phyloP scores from a whole-genome alignment of 2,797 vertebrate species.

The Epinephelus coioides region DNA sequence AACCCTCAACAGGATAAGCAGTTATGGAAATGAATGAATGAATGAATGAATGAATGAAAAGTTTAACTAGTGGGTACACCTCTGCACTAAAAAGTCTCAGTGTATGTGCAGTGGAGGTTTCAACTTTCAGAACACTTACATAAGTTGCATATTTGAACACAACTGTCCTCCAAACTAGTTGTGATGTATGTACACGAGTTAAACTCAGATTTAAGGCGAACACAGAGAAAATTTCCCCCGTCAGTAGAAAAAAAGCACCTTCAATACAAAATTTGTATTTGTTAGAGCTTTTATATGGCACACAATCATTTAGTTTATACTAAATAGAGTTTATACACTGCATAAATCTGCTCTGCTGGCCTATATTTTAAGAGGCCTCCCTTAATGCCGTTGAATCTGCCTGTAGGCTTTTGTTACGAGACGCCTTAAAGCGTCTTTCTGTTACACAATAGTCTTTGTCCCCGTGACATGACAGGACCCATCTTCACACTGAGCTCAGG shows the following conservation, averaged over 20 bases:
- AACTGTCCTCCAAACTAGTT: no score
- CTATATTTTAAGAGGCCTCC: constrained; percentile 18
- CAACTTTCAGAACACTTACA: no score
- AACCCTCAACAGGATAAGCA: no score
- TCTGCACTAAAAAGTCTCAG: no score
- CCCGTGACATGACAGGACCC: constrained; percentile 30
- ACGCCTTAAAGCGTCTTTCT: constrained; percentile 37
- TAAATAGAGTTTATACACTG: neutral
- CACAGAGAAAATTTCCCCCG: neutral
- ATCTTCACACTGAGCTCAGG: constrained; percentile 38
- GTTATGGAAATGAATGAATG: no score
- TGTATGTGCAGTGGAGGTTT: no score
- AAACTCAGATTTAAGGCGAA: neutral
- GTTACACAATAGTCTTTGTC: constrained; percentile 61
- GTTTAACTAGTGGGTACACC: no score
- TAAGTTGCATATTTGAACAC: no score
- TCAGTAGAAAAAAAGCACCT: neutral
- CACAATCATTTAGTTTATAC: neutral
- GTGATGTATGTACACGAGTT: no score
- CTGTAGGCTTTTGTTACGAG: constrained; percentile 36
- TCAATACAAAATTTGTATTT: neutral
- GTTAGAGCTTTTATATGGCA: neutral
- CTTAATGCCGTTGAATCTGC: constrained; percentile 9
- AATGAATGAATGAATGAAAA: no score
- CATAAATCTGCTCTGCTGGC: constrained; percentile 22